Conservation (phyloP, 2,797 vertebrate species). For the Phrynocephalus guinanensis region DNA sequence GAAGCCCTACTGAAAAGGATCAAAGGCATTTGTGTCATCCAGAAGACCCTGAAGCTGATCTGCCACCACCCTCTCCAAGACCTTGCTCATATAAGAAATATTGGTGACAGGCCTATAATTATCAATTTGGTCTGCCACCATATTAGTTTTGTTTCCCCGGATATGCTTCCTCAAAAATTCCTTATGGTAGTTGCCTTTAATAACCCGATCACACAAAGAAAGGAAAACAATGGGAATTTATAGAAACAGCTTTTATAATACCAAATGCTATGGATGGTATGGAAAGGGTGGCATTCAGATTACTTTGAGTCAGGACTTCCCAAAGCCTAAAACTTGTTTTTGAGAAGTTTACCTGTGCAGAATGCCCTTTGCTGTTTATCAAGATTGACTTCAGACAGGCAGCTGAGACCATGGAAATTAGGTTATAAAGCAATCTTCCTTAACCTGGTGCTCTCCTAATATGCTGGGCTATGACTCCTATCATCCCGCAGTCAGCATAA, state of each 20-base stretch:
- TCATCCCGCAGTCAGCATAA: neutral
- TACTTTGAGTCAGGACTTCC: neutral
- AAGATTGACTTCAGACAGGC: neutral
- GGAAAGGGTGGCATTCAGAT: neutral
- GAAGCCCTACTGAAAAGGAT: no score
- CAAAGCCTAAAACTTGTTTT: neutral
- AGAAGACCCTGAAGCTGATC: no score
- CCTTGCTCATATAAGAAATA: no score
- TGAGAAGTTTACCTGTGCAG: neutral
- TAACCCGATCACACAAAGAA: neutral
- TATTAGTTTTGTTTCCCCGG: neutral
- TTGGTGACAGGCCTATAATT: no score
- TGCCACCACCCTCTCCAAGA: no score
- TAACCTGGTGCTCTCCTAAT: neutral
- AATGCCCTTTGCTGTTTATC: neutral
- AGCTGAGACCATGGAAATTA: neutral
- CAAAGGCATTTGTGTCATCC: no score
- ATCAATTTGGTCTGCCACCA: no score
- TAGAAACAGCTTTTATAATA: neutral
- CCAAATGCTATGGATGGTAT: neutral
- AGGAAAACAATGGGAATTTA: neutral
- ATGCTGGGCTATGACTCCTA: neutral
- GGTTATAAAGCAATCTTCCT: neutral
- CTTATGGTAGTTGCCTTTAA: neutral
- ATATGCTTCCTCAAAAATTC: neutral